Evolutionary conservation across 2,888 invertebrate species (phyloP).

Genomic region (Polymixis flavicincta): DNA sequence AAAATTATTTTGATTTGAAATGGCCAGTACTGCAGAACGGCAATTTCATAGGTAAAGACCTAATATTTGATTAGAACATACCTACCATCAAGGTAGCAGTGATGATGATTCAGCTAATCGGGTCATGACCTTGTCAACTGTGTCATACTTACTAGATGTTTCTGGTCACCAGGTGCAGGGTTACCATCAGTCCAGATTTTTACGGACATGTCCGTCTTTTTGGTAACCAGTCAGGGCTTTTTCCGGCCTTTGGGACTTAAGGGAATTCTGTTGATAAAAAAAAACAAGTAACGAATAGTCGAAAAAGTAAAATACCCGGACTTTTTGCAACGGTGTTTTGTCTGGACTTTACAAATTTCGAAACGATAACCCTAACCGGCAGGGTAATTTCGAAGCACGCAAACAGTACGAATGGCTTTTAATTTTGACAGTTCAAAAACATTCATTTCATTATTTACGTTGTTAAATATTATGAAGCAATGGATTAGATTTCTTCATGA

Average conservation of each 20-base stretch:
- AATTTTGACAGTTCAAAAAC: no score
- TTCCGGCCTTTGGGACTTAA: neutral
- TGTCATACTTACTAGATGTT: constrained; percentile 8
- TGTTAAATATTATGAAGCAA: no score
- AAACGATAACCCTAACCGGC: neutral
- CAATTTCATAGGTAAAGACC: no score
- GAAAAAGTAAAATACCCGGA: neutral
- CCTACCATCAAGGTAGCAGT: constrained; percentile 60
- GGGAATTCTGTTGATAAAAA: neutral
- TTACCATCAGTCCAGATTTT: neutral
- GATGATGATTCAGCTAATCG: constrained; percentile 62
- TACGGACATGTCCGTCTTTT: neutral
- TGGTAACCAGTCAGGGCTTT: neutral
- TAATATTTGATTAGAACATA: constrained; percentile 61
- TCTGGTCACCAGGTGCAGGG: neutral
- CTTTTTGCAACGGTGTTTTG: neutral
- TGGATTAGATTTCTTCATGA: no score
- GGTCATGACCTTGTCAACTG: constrained; percentile 65
- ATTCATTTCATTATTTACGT: no score
- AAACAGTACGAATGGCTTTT: no score
- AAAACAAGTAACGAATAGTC: neutral
- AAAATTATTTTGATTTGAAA: no score
- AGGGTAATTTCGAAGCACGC: no score
- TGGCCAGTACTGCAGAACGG: no score
- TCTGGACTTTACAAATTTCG: neutral